A percentile compares a stretch with the other conserved stretches of the same genome.
These are phyloP conservation scores for Aplocera efformata DNA, from an alignment of 2,888 invertebrate species.

Conservation along the genomic window DNA sequence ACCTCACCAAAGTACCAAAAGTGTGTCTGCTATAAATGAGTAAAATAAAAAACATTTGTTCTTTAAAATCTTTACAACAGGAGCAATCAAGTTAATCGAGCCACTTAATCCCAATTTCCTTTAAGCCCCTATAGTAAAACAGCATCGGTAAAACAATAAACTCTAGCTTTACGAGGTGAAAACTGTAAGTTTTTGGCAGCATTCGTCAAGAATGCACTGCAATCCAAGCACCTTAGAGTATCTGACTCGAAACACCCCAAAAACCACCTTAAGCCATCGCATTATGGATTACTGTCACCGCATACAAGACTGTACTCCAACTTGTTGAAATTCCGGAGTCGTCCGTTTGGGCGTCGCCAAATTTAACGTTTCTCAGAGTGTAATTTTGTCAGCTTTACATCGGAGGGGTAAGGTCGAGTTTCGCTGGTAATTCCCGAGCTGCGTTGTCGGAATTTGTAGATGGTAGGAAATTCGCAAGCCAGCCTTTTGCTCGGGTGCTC, in stretches of 20 bases:
- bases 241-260: conserved; percentile 28
- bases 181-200: conserved; percentile 76
- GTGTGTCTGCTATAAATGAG: no score
- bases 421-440: conserved; percentile 32
- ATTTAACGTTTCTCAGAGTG: conserved; percentile 46
- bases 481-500: conserved; percentile 68
- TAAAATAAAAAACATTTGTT: no score
- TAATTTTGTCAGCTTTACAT: conserved; percentile 44
- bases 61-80: no score
- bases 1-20: no score
- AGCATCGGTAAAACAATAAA: conserved; percentile 54
- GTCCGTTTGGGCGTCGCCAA: conserved; percentile 61
- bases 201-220: conserved; percentile 74
- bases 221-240: conserved; percentile 40
- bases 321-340: conserved; percentile 78
- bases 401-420: conserved; percentile 44
- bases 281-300: conserved; percentile 40
- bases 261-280: conserved; percentile 43
- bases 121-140: conserved; percentile 20
- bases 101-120: conserved; percentile 22
- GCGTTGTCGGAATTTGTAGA: conserved; percentile 36
- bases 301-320: conserved; percentile 57
- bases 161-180: conserved; percentile 65
- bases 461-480: conserved; percentile 70
- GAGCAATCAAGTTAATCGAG: conserved; percentile 17